phyloP scores from a whole-genome alignment of 2,113 vertebrate genomes.

The Scopus umbretta region DNA sequence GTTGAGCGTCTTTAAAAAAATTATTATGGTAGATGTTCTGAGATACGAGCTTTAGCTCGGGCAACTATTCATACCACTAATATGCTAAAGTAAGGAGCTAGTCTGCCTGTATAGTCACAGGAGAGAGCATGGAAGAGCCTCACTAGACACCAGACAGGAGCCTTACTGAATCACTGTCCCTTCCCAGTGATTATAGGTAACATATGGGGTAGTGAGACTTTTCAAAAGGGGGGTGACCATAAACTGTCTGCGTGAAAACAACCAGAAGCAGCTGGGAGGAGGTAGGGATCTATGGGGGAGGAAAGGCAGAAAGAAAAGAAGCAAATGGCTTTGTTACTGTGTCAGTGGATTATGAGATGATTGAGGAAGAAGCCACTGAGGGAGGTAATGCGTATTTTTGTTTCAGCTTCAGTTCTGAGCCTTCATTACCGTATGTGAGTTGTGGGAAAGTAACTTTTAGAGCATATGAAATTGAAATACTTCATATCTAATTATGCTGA shows the following conservation, averaged over 20 bases:
- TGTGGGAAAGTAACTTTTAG: background rate
- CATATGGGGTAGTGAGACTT: background rate
- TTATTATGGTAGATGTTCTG: background rate
- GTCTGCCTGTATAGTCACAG: background rate
- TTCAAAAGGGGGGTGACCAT: background rate
- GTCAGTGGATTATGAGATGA: background rate
- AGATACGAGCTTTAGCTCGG: background rate
- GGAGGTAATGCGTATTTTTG: background rate
- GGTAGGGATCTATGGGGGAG: background rate
- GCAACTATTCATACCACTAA: background rate
- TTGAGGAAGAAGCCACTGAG: background rate
- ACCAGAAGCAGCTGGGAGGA: background rate
- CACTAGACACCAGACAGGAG: background rate
- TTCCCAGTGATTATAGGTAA: background rate
- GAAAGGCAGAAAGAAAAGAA: background rate
- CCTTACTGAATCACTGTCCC: background rate
- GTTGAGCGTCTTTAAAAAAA: background rate
- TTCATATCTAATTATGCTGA: background rate
- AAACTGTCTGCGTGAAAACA: background rate
- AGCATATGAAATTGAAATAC: background rate
- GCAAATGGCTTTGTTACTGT: background rate
- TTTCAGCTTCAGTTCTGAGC: constrained; percentile 9
- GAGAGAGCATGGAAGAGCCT: background rate
- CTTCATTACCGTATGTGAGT: background rate
- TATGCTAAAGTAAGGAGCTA: background rate